These are phyloP conservation scores for Psephotus haematonotus DNA, from an alignment of 2,113 vertebrate genomes.

Conservation along the genomic window DNA sequence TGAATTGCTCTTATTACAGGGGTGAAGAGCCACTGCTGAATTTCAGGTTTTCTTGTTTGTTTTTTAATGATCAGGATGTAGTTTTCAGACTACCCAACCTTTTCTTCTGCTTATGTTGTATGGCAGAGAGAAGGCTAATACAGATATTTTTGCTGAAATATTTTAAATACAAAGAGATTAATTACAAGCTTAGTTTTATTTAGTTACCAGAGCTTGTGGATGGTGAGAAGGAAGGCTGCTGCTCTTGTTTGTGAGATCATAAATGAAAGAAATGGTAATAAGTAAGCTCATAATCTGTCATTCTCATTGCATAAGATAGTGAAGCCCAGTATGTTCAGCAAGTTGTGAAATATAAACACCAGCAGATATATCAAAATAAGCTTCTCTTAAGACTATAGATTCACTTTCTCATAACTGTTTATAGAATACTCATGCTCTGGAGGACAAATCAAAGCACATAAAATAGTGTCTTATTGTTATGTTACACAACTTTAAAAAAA, in stretches of 20 bases:
- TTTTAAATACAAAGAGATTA: constrained; percentile 38
- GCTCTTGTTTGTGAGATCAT: constrained; percentile 42
- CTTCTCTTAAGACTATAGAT: constrained; percentile 35
- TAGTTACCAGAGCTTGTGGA: constrained; percentile 41
- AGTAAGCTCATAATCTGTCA: constrained; percentile 66
- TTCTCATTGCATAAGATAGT: constrained; percentile 66
- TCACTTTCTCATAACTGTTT: constrained; percentile 29
- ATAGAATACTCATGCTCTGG: constrained; percentile 20
- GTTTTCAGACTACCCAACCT: not conserved
- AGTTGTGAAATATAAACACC: constrained; percentile 62
- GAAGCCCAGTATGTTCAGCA: constrained; percentile 43
- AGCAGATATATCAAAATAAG: constrained; percentile 52
- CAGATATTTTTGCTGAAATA: not conserved
- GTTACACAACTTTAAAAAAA: not conserved
- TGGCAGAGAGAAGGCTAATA: not conserved
- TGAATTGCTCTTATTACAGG: not conserved
- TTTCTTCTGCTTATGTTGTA: not conserved
- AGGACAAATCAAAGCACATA: constrained; percentile 50
- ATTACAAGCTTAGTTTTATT: constrained; percentile 54
- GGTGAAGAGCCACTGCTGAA: not conserved
- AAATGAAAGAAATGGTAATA: constrained; percentile 60
- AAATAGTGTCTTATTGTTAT: constrained; percentile 29
- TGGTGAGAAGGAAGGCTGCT: constrained; percentile 25
- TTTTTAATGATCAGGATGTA: not conserved
- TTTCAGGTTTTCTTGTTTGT: not conserved